phyloP scores from a whole-genome alignment of 2,797 vertebrate genomes.

The Sebastes kiyomatsui region DNA sequence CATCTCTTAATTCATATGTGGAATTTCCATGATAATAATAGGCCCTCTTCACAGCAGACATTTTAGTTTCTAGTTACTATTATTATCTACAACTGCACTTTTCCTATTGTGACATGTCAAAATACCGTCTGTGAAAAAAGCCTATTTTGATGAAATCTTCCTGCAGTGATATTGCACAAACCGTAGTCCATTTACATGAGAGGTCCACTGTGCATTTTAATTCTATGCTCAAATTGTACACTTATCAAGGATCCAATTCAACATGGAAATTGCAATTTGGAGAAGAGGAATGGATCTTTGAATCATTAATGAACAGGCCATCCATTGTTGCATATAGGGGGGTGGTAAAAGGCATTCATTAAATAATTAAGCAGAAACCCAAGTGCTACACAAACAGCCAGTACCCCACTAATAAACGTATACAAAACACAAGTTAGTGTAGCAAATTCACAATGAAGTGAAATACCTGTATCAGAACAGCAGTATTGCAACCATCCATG shows the following conservation, averaged over 20 bases:
- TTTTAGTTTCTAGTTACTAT: not conserved
- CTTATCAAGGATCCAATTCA: slow-evolving; percentile 4
- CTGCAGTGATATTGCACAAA: not conserved
- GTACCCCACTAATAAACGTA: not conserved
- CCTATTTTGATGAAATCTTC: not conserved
- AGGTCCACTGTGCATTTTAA: not conserved
- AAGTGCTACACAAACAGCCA: slow-evolving; percentile 27
- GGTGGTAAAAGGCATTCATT: slow-evolving; percentile 26
- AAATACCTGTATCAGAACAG: not conserved
- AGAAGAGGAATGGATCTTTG: slow-evolving; percentile 6
- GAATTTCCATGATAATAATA: not conserved
- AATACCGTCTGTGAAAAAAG: not conserved
- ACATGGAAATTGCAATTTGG: slow-evolving; percentile 21
- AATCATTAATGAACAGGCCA: slow-evolving; percentile 40
- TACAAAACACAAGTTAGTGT: not conserved
- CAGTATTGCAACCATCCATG: not conserved
- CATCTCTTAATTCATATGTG: not conserved
- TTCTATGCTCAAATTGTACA: not conserved
- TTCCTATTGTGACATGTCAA: not conserved
- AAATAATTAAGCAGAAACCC: slow-evolving; percentile 43
- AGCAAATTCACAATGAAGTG: not conserved
- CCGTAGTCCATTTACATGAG: not conserved
- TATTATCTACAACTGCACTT: not conserved
- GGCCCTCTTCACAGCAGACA: not conserved
- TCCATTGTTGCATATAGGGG: not conserved